Evolutionary conservation across 2,888 invertebrate species (phyloP), one percentile per base, ranked within the genome.

Genomic region (Cephonodes hylas): DNA sequence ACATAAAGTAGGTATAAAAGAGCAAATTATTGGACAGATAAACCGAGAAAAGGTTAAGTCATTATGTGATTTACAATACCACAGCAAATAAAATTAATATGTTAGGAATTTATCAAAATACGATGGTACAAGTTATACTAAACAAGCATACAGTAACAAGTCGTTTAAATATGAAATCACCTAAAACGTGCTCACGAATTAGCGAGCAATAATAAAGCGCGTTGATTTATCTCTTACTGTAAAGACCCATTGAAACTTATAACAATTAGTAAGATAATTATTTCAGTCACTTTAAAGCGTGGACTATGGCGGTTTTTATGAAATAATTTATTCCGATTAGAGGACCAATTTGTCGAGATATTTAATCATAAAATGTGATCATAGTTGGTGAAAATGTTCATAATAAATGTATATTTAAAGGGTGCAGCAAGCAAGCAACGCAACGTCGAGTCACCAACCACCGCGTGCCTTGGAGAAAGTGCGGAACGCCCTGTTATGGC

Each of bases 401-500:
- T 5, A 42, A 59, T 71, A 77, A 76, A 69, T 72, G 72, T 71
- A 68, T 68, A 72, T 64, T 70, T 70, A 75, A 72, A 81, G 81
- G 79, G 81, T 81, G 74, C 68, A 63, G 70, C 74, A n/a, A 71
- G 75, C 68, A 76, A 76, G 81, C 76, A 80, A 80, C 79, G 73
- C 76, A 31, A 27, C 7, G 31, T 8, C 53, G 42, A 15, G 65
- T 62, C 45, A 64, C 62, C 64, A 67, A 69, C 71, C 71, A 64
- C 72, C 63, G 31, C 53, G 53, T 27, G 15, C 46, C 23, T 53
- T 53, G 81, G 88, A 83, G 89, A 89, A 90, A 90, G 89, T 88
- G 76, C 75, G 79, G 84, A 77, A 83, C 83, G 85, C 87, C 89
- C 88, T 88, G 85, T 87, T 88, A 86, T 84, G 84, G 86, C 82